phyloP scores from a whole-genome alignment of 2,113 vertebrate species.

The Eulacestoma nigropectus region DNA sequence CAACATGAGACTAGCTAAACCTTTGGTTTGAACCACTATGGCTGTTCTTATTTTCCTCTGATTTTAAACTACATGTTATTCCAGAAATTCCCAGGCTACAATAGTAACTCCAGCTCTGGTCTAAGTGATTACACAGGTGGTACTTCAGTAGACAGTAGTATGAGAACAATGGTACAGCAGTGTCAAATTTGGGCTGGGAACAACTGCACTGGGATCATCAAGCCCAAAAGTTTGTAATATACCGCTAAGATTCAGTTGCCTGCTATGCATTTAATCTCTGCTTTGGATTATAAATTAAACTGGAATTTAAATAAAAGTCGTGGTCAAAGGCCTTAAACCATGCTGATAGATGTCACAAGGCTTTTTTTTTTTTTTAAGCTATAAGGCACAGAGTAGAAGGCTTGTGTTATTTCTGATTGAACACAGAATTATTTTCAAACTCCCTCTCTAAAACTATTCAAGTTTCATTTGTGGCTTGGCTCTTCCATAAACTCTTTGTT shows the following conservation, averaged over 20 bases:
- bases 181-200: slow-evolving; percentile 39
- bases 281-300: slow-evolving; percentile 58
- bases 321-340: slow-evolving; percentile 38
- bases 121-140: slow-evolving; percentile 44
- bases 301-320: slow-evolving; percentile 44
- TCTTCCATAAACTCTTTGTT: slow-evolving; percentile 59
- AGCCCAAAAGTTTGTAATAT: slow-evolving; percentile 10
- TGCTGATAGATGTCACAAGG: slow-evolving; percentile 45
- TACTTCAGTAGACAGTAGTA: neutral
- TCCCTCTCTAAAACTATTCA: slow-evolving; percentile 49
- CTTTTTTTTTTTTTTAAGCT: neutral
- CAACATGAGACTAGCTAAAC: neutral
- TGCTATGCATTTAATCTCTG: slow-evolving; percentile 52
- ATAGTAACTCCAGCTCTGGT: neutral
- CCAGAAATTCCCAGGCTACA: slow-evolving; percentile 51
- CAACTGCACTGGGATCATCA: slow-evolving; percentile 26
- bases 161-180: neutral
- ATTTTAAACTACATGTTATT: slow-evolving; percentile 72
- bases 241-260: neutral
- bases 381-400: slow-evolving; percentile 11
- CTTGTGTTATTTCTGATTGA: slow-evolving; percentile 52
- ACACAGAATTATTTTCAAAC: slow-evolving; percentile 53
- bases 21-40: slow-evolving; percentile 1
- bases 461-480: slow-evolving; percentile 60
- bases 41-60: neutral